phyloP scores from a whole-genome alignment of 2,113 vertebrate genomes.

The Ciconia maguari region DNA sequence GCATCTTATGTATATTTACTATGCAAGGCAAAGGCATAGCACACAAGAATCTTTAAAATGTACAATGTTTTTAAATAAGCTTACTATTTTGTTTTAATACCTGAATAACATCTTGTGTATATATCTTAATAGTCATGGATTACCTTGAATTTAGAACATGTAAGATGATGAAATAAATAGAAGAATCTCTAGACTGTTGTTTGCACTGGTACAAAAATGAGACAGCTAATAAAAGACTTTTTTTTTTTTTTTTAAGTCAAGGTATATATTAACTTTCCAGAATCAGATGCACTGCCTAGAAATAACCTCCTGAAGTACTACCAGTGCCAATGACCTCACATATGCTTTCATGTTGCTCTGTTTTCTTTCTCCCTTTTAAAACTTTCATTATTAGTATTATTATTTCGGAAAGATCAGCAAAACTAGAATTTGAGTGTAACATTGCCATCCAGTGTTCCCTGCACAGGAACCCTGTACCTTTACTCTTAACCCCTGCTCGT shows the following conservation, averaged over 20 bases:
- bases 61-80: background rate
- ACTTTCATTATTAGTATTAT: background rate
- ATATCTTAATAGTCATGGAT: background rate
- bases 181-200: background rate
- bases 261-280: background rate
- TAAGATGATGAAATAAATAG: background rate
- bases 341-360: background rate
- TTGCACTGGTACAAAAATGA: background rate
- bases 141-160: background rate
- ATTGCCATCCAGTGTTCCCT: background rate
- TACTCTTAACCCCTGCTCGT: background rate
- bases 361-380: background rate
- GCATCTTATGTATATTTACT: constrained; percentile 5
- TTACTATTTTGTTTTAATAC: background rate
- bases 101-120: background rate
- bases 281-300: background rate
- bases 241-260: background rate
- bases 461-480: background rate
- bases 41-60: background rate
- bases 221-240: background rate
- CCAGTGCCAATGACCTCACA: background rate
- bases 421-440: background rate
- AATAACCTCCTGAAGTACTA: background rate
- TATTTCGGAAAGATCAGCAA: background rate
- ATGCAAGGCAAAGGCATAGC: constrained; percentile 30